Percentiles rank a stretch among this genome's conserved stretches.
Conservation (phyloP, 2,797 vertebrate species). For the Picus viridis region DNA sequence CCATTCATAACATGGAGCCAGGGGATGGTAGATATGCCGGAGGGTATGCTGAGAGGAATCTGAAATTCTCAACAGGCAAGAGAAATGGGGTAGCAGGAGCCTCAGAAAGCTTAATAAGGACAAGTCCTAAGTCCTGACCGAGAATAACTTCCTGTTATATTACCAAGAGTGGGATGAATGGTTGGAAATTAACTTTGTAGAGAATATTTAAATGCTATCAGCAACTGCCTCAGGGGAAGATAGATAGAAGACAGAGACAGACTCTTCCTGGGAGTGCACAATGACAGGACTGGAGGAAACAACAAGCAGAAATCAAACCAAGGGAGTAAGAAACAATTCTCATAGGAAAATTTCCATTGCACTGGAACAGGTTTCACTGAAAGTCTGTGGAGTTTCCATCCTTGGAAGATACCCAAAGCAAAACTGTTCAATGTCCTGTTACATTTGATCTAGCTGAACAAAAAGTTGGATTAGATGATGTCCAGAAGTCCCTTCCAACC, state of each 20-base stretch:
- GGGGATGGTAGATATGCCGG: not conserved
- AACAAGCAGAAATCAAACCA: not conserved
- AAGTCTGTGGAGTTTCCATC: not conserved
- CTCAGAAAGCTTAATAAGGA: not conserved
- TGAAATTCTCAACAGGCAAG: not conserved
- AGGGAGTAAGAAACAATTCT: not conserved
- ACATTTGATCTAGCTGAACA: not conserved
- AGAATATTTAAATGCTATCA: not conserved
- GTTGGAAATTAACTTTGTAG: not conserved
- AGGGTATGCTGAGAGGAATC: not conserved
- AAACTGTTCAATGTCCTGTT: not conserved
- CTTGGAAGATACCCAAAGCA: not conserved
- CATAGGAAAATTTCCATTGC: not conserved
- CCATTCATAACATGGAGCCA: not conserved
- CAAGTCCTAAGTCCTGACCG: not conserved
- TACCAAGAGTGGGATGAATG: not conserved
- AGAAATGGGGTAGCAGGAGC: not conserved
- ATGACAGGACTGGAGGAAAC: not conserved
- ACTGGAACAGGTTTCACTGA: not conserved
- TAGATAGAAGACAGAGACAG: not conserved
- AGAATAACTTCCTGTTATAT: not conserved
- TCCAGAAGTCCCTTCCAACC: not conserved
- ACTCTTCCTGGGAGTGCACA: not conserved
- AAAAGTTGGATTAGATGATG: not conserved
- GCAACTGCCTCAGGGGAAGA: not conserved